Conservation (phyloP, 2,797 vertebrate species). For the Paramormyrops hopkinsi region DNA sequence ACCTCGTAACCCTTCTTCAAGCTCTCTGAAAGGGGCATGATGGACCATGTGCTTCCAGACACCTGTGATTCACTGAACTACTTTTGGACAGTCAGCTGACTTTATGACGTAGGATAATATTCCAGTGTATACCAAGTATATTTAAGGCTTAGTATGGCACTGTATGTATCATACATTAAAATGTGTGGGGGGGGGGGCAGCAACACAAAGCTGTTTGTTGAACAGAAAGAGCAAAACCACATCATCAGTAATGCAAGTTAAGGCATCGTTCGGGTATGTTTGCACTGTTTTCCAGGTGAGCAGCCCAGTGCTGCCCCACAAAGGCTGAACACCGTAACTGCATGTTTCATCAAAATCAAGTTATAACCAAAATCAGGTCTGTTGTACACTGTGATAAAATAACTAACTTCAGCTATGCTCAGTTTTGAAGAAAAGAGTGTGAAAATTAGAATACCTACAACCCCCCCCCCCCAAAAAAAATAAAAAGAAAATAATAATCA, state of each 20-base stretch:
- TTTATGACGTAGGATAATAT: neutral
- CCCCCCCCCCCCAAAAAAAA: neutral
- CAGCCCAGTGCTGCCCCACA: neutral
- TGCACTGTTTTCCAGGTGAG: neutral
- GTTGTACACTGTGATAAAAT: neutral
- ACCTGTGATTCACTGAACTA: neutral
- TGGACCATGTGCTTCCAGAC: neutral
- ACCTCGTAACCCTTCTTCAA: slow-evolving; percentile 51
- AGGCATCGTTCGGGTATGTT: neutral
- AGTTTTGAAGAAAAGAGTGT: neutral
- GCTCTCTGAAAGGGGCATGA: neutral
- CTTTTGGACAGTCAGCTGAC: neutral
- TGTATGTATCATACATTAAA: neutral
- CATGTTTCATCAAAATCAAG: neutral
- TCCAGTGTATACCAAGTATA: neutral
- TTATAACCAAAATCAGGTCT: neutral
- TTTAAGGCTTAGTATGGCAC: neutral
- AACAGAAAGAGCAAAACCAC: neutral
- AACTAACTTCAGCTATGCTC: neutral
- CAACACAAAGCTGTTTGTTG: neutral
- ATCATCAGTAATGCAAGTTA: neutral
- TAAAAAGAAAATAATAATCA: neutral
- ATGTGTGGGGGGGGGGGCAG: neutral
- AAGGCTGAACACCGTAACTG: neutral
- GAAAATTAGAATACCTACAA: neutral